Base-by-base conservation (phyloP, 2,797 vertebrate genomes). In the Zalophus californianus region DNA sequence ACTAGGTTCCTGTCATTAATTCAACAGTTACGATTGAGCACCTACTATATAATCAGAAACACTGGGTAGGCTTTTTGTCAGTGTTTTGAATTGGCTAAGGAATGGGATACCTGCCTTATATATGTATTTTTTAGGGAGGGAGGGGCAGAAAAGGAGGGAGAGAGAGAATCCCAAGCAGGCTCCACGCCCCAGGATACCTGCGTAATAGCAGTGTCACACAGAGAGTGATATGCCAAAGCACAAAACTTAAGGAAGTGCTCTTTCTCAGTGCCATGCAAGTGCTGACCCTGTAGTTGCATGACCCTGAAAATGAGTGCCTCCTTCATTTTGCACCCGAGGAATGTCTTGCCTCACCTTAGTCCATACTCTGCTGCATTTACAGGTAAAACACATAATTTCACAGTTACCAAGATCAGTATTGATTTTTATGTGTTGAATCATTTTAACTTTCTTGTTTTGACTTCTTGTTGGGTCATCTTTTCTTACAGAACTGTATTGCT, bases 401-500 rank as follows among this genome's bases (percentile, higher is more conserved):
- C 38, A 80, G 38, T 89, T 94, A 44, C 32, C 79, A 77, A 78
- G 56, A 78, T 87, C 20, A 77, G 4, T 88, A 29, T 87, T 97
- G 82, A 88, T 82, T 96, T 97, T 94, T 97, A 54, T 94, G 54
- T 95, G 38, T 27, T 25, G 44, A 78, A 90, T 92, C 44, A 70
- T 4, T 90, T 96, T 90, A 23, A 70, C 89, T 96, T 97, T 78
- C 93, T 95, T 97, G 72, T 29, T 87, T 35, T 96, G 44, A 52
- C 95, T 56, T 72, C 15, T 0, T 66, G 0, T 60, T 97, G 95
- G 88, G 21, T 96, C 44, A 85, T 96, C 35, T 97, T 98, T 97
- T 96, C 97, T 97, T 98, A 41, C 75, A 99, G 99, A 98, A 99
- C 99, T 35, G 99, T 99, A 62, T 99, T 99, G 98, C 98, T 99